These are phyloP conservation scores for Diplolepis rosae DNA, from an alignment of 2,888 invertebrate species.

Conservation along the genomic window DNA sequence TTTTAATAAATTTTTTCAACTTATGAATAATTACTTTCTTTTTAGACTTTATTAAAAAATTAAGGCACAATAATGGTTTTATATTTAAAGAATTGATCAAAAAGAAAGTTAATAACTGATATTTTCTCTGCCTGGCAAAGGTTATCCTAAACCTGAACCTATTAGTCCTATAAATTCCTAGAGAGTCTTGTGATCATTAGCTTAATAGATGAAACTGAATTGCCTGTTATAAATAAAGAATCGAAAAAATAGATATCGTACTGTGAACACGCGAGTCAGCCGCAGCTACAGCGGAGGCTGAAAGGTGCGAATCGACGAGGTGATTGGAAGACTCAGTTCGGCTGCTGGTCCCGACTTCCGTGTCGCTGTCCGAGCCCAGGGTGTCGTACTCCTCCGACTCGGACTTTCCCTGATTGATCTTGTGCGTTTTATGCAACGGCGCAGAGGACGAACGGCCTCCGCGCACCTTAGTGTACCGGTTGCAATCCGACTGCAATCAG, in stretches of 20 bases:
- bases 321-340: constrained; percentile 75
- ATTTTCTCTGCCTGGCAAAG: neutral
- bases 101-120: no score
- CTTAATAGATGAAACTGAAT: neutral
- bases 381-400: constrained; percentile 96
- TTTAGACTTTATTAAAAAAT: no score
- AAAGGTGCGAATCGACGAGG: constrained; percentile 74
- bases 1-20: no score
- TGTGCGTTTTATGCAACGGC: constrained; percentile 73
- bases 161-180: neutral
- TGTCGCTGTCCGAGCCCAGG: constrained; percentile 87
- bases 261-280: constrained; percentile 73
- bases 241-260: constrained; percentile 56
- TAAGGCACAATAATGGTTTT: no score
- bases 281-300: constrained; percentile 71
- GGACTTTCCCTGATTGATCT: constrained; percentile 96
- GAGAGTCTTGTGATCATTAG: neutral
- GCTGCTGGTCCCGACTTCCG: constrained; percentile 79
- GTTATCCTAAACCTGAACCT: neutral
- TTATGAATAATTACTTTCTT: no score
- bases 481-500: constrained; percentile 75
- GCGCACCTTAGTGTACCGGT: constrained; percentile 74
- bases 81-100: neutral
- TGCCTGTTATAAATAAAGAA: neutral
- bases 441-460: constrained; percentile 73